Conservation (phyloP, 1,140 invertebrate genomes). For the Daktulosphaira vitifoliae region DNA sequence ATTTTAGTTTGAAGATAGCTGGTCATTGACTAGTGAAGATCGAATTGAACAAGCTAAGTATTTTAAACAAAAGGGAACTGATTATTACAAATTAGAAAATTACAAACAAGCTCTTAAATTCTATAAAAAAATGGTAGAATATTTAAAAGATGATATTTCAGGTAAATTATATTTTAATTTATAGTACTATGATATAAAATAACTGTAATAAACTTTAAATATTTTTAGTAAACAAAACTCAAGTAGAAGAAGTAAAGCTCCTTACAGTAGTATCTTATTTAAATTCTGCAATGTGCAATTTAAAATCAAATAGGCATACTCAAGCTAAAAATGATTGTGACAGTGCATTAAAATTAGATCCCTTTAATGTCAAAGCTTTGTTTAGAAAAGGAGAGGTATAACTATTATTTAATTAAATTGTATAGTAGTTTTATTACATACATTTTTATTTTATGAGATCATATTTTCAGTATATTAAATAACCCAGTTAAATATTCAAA, state of each 20-base stretch:
- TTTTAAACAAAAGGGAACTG: slow-evolving; percentile 84
- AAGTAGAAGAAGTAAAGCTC: slow-evolving; percentile 50
- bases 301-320: slow-evolving; percentile 68
- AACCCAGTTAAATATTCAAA: too few species aligned
- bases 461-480: too few species aligned
- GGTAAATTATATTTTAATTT: slow-evolving; percentile 9
- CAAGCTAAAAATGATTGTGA: slow-evolving; percentile 62
- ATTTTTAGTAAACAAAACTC: slow-evolving; percentile 44
- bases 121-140: slow-evolving; percentile 66
- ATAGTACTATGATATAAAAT: neutral
- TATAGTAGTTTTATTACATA: too few species aligned
- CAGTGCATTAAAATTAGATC: slow-evolving; percentile 64
- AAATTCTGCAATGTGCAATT: slow-evolving; percentile 71
- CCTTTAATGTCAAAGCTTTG: slow-evolving; percentile 77
- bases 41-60: slow-evolving; percentile 72
- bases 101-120: slow-evolving; percentile 74
- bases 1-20: slow-evolving; percentile 61
- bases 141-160: slow-evolving; percentile 47
- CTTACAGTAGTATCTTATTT: slow-evolving; percentile 65
- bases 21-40: slow-evolving; percentile 68
- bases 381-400: slow-evolving; percentile 74
- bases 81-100: slow-evolving; percentile 77
- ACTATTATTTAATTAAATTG: neutral
- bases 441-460: too few species aligned
- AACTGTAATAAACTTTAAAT: slow-evolving; percentile 1